Conservation (phyloP, 1,140 invertebrate genomes). For the Euura lappo region DNA sequence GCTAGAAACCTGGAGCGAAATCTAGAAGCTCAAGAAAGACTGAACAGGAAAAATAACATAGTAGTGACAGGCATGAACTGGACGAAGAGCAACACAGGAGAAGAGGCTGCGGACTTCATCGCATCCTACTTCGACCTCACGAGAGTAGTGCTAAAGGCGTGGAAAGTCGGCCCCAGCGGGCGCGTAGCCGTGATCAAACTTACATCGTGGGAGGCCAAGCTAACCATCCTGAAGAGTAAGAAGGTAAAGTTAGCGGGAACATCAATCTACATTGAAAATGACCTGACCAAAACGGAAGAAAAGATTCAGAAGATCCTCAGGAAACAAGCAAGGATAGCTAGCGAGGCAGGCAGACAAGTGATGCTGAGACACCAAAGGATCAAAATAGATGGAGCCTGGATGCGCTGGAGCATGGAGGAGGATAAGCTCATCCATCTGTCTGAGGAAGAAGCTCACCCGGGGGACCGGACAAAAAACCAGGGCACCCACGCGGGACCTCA, state of each 20-base stretch:
- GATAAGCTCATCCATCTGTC: too few species aligned
- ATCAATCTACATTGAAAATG: slow-evolving; percentile 6
- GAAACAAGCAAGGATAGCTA: not conserved
- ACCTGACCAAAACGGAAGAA: not conserved
- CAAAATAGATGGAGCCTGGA: slow-evolving; percentile 6
- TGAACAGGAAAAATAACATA: not conserved
- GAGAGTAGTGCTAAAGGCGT: not conserved
- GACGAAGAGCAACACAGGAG: not conserved
- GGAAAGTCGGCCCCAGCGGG: not conserved
- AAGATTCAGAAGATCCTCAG: not conserved
- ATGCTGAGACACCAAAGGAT: slow-evolving; percentile 8
- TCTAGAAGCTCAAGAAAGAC: too few species aligned
- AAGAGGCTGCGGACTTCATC: slow-evolving; percentile 2
- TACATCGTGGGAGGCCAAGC: not conserved
- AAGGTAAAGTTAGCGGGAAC: not conserved
- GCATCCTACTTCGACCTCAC: not conserved
- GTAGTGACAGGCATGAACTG: not conserved
- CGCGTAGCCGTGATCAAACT: not conserved
- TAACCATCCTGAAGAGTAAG: not conserved
- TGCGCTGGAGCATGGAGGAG: not conserved
- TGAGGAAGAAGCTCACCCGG: too few species aligned
- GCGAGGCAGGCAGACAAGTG: not conserved
- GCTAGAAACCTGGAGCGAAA: too few species aligned
- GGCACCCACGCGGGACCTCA: too few species aligned
- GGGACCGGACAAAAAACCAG: too few species aligned